Percentiles rank a stretch among this genome's conserved stretches.
Evolutionary conservation across 2,888 invertebrate genomes (phyloP).

Genomic region (Aphidoletes aphidimyza): DNA sequence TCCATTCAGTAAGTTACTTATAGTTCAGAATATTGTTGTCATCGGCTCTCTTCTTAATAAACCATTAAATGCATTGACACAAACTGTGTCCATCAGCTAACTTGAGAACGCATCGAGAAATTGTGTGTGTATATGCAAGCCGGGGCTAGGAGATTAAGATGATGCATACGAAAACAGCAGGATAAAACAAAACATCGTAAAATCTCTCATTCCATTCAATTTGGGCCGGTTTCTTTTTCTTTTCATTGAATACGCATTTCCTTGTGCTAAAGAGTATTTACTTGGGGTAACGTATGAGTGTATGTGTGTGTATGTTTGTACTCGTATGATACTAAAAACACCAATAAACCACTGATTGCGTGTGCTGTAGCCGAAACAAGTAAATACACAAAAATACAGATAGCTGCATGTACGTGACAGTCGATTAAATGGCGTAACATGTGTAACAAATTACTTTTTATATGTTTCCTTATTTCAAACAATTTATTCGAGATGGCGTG

Average conservation of each 20-base stretch:
- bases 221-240: no score
- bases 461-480: background rate
- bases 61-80: no score
- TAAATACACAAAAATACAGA: background rate
- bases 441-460: constrained; percentile 43
- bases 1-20: no score
- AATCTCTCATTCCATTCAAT: no score
- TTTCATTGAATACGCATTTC: background rate
- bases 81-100: no score
- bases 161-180: no score
- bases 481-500: constrained; percentile 5
- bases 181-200: no score
- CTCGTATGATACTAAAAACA: background rate
- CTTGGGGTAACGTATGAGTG: background rate
- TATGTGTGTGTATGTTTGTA: no score
- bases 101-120: no score
- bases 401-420: constrained; percentile 36
- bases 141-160: background rate
- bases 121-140: background rate
- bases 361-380: background rate
- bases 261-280: background rate
- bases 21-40: no score
- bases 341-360: constrained; percentile 36
- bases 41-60: no score
- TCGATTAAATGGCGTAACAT: constrained; percentile 21